Base-by-base conservation (phyloP, 2,113 vertebrate species). In the Chloropsis cyanopogon region DNA sequence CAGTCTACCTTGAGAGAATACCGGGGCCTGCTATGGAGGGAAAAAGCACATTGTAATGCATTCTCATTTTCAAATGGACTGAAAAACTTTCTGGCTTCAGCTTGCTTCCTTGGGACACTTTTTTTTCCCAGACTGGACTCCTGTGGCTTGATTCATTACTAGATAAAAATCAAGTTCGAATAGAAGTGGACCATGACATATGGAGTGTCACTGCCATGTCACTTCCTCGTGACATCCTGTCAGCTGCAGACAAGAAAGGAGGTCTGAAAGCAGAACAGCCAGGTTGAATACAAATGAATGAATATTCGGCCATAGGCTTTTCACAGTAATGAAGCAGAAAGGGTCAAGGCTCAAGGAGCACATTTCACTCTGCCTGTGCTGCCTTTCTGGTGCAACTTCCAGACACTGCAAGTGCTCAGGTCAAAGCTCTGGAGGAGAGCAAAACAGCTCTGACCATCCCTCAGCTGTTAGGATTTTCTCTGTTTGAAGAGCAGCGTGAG, bases 91-190 rank as follows among this genome's bases (percentile, higher is more conserved):
- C 29, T 63, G 81, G 60, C 87, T 64, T 78, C 44, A 68, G 35
- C 50, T 88, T 94, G 46, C 65, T 92, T 92, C 76, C 65, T 79
- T 64, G 73, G 70, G 92, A 81, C 44, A 72, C 35, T 37, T 72
- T 68, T 72, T 68, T 72, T 54, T 61, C 49, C 69, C 82, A 93
- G 83, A 94, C 37, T 57, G 88, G 92, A 82, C 71, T 96, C 79
- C 75, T 11, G 25, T 85, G 87, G 82, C 52, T 95, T 92, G 88
- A 95, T 85, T 91, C 85, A 94, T 37, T 94, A 65, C 75, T 44
- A 92, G 88, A 88, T 82, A 92, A 96, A 97, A 97, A 93, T 87
- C 83, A 95, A 92, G 71, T 88, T 97, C 79, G 59, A 95, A 85
- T 15, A 91, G 77, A 95, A 92, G 70, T 81, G 57, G 82, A 93